phyloP scores from a whole-genome alignment of 2,797 vertebrate genomes.

The Alosa sapidissima region DNA sequence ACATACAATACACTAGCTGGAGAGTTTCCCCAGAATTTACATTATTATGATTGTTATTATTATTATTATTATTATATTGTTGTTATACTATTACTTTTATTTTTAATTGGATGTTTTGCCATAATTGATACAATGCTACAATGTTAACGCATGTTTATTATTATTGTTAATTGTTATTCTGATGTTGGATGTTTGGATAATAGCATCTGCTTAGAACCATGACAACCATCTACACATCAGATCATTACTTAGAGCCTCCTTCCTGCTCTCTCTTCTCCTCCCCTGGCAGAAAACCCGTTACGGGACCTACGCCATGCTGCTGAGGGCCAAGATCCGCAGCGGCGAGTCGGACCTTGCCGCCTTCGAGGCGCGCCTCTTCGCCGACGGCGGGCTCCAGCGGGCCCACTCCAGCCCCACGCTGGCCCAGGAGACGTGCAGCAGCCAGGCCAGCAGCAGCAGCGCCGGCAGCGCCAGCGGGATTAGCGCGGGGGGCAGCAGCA shows the following conservation, averaged over 20 bases:
- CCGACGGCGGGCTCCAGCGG: slow-evolving; percentile 79
- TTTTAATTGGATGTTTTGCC: too few relatives aligned
- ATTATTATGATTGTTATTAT: too few relatives aligned
- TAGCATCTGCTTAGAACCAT: too few relatives aligned
- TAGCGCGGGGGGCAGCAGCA: slow-evolving; percentile 32
- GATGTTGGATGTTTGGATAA: too few relatives aligned
- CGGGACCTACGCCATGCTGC: slow-evolving; percentile 88
- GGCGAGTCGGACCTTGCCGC: slow-evolving; percentile 83
- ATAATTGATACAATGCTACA: too few relatives aligned
- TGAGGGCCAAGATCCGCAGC: slow-evolving; percentile 85
- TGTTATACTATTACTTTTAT: too few relatives aligned
- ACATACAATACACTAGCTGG: too few relatives aligned
- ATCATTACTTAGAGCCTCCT: not conserved
- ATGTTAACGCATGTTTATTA: too few relatives aligned
- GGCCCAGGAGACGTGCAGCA: slow-evolving; percentile 68
- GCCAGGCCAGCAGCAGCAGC: slow-evolving; percentile 50
- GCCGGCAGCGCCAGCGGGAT: slow-evolving; percentile 50
- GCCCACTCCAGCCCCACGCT: slow-evolving; percentile 85
- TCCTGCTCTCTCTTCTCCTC: not conserved
- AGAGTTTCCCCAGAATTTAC: too few relatives aligned
- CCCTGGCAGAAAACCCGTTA: slow-evolving; percentile 89
- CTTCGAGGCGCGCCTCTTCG: slow-evolving; percentile 84
- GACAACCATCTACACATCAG: not conserved
- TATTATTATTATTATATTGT: too few relatives aligned
- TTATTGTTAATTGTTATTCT: too few relatives aligned